phyloP scores from a whole-genome alignment of 2,113 vertebrate species.

The Apaloderma vittatum region DNA sequence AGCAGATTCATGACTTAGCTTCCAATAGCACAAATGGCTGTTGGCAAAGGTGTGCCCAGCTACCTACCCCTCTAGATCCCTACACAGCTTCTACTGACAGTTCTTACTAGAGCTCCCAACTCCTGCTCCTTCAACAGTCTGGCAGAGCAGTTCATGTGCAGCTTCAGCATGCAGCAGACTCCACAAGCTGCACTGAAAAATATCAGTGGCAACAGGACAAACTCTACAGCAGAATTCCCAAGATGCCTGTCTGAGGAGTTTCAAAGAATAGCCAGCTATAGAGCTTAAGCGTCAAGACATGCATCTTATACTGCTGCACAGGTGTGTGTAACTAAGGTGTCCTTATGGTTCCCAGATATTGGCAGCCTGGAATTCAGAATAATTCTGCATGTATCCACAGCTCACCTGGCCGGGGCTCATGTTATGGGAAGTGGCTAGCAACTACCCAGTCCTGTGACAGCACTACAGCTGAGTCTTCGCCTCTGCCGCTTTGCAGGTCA shows the following conservation, averaged over 20 bases:
- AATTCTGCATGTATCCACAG: not conserved
- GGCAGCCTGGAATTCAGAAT: not conserved
- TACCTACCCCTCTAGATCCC: not conserved
- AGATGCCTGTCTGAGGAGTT: not conserved
- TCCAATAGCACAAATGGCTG: not conserved
- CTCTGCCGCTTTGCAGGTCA: not conserved
- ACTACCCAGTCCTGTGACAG: rapidly evolving
- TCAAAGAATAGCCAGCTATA: not conserved
- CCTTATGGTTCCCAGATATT: not conserved
- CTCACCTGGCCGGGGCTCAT: not conserved
- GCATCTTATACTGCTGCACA: rapidly evolving
- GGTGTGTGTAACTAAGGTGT: rapidly evolving
- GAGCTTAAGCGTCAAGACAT: not conserved
- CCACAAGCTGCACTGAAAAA: not conserved
- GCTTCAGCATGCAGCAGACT: not conserved
- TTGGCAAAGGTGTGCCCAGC: not conserved
- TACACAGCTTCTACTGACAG: rapidly evolving
- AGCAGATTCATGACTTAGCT: not conserved
- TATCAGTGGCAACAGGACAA: not conserved
- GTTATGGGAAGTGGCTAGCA: not conserved
- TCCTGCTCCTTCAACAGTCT: not conserved
- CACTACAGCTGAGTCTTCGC: not conserved
- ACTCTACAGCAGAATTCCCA: not conserved
- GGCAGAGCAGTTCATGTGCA: not conserved
- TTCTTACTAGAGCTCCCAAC: not conserved